Conservation (phyloP, 2,797 vertebrate species). For the Pseudochirops corinnae region DNA sequence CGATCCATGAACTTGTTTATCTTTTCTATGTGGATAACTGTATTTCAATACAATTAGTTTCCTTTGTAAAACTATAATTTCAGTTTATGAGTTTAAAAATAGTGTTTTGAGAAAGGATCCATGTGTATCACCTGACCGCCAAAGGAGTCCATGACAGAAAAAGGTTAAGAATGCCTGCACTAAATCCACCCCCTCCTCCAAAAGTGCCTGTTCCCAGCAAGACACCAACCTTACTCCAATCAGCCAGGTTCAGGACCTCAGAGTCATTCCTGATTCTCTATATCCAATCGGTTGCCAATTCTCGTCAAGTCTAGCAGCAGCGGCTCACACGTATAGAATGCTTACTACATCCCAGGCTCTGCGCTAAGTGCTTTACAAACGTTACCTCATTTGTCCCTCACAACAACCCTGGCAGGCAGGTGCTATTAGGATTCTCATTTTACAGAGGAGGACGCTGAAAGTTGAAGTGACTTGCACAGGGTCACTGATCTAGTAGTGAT, state of each 20-base stretch:
- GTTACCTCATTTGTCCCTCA: neutral
- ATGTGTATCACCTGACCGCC: neutral
- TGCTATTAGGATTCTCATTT: too few relatives aligned
- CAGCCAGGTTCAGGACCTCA: neutral
- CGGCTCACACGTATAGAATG: accelerated
- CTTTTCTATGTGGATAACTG: neutral
- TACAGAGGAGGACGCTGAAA: too few relatives aligned
- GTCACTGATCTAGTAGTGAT: neutral
- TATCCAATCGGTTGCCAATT: neutral
- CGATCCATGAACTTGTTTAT: neutral
- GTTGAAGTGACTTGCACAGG: neutral
- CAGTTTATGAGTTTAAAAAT: neutral
- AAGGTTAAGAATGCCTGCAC: neutral
- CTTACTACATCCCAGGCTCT: neutral
- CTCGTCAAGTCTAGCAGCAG: neutral
- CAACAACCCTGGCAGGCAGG: neutral
- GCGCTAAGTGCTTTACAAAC: neutral
- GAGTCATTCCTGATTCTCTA: neutral
- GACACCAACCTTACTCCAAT: neutral
- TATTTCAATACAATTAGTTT: neutral
- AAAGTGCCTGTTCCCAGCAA: neutral
- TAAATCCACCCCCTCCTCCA: neutral
- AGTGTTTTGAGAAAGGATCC: neutral
- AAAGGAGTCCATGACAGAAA: neutral
- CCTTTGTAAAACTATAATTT: neutral